Evolutionary conservation across 2,113 vertebrate genomes (phyloP), one percentile per base, ranked within the genome.

Genomic region (Montifringilla adamsi): DNA sequence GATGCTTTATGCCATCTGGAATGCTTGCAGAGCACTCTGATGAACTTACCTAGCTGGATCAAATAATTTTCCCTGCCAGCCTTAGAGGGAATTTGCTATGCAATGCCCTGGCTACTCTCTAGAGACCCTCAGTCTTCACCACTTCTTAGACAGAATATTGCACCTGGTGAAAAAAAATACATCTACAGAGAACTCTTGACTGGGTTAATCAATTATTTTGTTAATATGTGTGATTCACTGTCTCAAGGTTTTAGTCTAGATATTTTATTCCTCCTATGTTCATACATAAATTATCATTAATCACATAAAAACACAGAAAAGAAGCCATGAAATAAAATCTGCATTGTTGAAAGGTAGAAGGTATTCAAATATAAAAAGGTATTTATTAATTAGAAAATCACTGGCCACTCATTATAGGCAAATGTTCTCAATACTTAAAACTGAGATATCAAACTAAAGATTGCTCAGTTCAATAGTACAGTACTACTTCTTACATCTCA

Each of bases 401-500:
- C 2, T 33, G 4, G 5, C 4, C 7, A 15, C 11, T 74, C 2
- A 0, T 22, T 75, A 20, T 37, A 52, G 75, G 19, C 9, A 74
- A 49, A 52, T 5, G 1, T 60, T 90, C 17, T 20, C 23, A 52
- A 13, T n/a, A 30, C 6, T 69, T 62, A 18, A 47, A 77, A 70
- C 31, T 47, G 9, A 78, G 12, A 12, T 53, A 23, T 22, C 0
- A 0, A 53, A 19, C 14, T 11, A 20, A 5, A 52, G 13, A 56
- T 33, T 81, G 7, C 7, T 79, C 26, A 46, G 18, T 27, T 14
- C 5, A 39, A 13, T 22, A 35, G 5, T 35, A 49, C 3, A 22
- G 6, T 15, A 49, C 6, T 41, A 9, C 2, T 11, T 9, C 70
- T 56, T 26, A 27, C 6, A 46, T 47, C 11, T 73, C 15, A 63